A percentile compares a stretch with the other conserved stretches of the same genome.
Evolutionary conservation across 2,797 vertebrate species (phyloP).

Genomic region (Pachyuromys duprasi): DNA sequence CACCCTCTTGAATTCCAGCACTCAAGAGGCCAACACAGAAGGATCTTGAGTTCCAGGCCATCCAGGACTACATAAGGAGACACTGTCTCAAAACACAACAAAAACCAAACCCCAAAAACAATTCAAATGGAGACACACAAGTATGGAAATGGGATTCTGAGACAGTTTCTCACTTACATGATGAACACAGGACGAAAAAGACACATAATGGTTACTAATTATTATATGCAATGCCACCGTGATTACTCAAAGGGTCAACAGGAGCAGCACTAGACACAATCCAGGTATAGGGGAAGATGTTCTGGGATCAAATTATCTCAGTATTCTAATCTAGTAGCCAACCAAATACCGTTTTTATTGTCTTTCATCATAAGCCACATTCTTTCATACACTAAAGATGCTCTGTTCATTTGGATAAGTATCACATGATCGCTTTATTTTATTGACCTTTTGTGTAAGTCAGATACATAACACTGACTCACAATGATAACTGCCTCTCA

Average conservation of each 20-base stretch:
- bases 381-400: background rate
- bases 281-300: background rate
- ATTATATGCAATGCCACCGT: background rate
- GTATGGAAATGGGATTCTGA: background rate
- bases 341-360: background rate
- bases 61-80: background rate
- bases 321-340: background rate
- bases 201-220: background rate
- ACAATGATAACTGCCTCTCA: background rate
- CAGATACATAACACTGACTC: background rate
- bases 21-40: no score
- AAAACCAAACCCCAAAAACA: background rate
- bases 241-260: background rate
- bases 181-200: background rate
- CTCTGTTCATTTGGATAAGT: slow-evolving; percentile 24
- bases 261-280: background rate
- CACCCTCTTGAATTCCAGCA: background rate
- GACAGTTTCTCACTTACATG: background rate
- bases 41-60: background rate
- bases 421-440: slow-evolving; percentile 7
- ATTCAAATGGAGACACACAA: background rate
- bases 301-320: background rate
- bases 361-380: slow-evolving; percentile 6
- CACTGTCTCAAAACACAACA: background rate
- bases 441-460: slow-evolving; percentile 26